Evolutionary conservation across 2,888 invertebrate species (phyloP).

Genomic region (Caenorhabditis afra): DNA sequence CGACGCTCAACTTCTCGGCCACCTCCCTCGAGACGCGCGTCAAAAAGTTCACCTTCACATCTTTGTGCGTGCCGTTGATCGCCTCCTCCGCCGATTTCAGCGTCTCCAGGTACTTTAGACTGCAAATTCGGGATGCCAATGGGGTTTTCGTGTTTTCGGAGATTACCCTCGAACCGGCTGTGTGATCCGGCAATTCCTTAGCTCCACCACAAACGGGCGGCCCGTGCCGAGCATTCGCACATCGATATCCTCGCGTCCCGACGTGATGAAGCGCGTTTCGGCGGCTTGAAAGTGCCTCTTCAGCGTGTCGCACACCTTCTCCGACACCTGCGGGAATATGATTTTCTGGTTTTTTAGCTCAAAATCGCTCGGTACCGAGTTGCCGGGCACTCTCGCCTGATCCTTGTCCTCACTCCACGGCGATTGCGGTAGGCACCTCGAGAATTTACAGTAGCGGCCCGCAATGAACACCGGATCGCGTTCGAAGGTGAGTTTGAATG

Average conservation of each 20-base stretch:
- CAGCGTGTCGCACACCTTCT: conserved; percentile 73
- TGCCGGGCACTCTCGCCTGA: conserved; percentile 62
- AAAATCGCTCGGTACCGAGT: conserved; percentile 61
- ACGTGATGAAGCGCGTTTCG: conserved; percentile 72
- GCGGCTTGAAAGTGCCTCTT: conserved; percentile 67
- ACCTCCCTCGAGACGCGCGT: conserved; percentile 64
- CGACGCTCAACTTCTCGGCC: conserved; percentile 70
- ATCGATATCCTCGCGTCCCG: conserved; percentile 94
- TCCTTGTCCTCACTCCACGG: conserved; percentile 86
- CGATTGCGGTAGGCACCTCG: conserved; percentile 87
- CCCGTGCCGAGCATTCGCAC: conserved; percentile 90
- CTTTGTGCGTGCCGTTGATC: conserved; percentile 9
- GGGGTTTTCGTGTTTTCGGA: too few relatives aligned
- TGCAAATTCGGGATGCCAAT: conserved; percentile 34
- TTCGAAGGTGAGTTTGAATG: conserved; percentile 69
- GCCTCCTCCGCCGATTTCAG: too few relatives aligned
- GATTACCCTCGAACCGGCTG: conserved; percentile 53
- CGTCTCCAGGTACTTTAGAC: not conserved
- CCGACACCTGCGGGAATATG: conserved; percentile 57
- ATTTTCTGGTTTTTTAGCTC: not conserved
- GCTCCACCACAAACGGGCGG: conserved; percentile 93
- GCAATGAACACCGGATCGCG: conserved; percentile 78
- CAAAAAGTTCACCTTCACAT: conserved; percentile 65
- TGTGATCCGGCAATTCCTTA: conserved; percentile 83
- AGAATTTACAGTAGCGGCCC: conserved; percentile 88